Percentiles rank a stretch among this genome's conserved stretches.
Evolutionary conservation across 2,113 vertebrate genomes (phyloP).

Genomic region (Odontesthes bonariensis): DNA sequence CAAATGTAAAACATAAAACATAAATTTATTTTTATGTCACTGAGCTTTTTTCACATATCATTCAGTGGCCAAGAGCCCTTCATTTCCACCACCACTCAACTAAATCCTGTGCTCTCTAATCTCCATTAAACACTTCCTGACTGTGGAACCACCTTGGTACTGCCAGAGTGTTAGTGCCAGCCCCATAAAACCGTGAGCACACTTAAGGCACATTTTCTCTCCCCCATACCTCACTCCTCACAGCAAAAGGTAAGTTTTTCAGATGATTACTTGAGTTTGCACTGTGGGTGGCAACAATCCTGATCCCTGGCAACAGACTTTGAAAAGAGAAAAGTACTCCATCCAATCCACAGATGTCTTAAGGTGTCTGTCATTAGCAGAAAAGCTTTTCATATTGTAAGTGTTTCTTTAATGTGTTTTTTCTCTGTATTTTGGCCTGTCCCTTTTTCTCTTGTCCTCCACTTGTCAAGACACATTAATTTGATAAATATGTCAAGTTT

Average conservation of each 20-base stretch:
- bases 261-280: slow-evolving; percentile 56
- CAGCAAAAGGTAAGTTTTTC: slow-evolving; percentile 60
- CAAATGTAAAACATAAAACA: neutral
- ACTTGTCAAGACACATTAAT: too few species aligned
- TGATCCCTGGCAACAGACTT: slow-evolving; percentile 38
- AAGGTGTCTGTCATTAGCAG: slow-evolving; percentile 30
- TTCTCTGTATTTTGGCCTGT: too few species aligned
- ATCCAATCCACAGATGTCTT: slow-evolving; percentile 19
- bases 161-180: slow-evolving; percentile 54
- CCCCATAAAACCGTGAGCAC: slow-evolving; percentile 55
- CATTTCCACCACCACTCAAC: slow-evolving; percentile 52
- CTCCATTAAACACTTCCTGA: slow-evolving; percentile 63
- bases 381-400: slow-evolving; percentile 25
- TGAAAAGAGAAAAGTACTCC: slow-evolving; percentile 31
- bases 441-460: neutral
- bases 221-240: slow-evolving; percentile 17
- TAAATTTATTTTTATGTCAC: neutral
- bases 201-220: slow-evolving; percentile 40
- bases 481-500: too few species aligned
- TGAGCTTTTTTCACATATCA: slow-evolving; percentile 28
- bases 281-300: slow-evolving; percentile 52
- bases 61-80: slow-evolving; percentile 48
- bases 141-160: slow-evolving; percentile 55
- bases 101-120: slow-evolving; percentile 67
- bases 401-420: too few species aligned